phyloP scores from a whole-genome alignment of 92 coral and sea anemone species.

The Anthopleura xanthogrammica region DNA sequence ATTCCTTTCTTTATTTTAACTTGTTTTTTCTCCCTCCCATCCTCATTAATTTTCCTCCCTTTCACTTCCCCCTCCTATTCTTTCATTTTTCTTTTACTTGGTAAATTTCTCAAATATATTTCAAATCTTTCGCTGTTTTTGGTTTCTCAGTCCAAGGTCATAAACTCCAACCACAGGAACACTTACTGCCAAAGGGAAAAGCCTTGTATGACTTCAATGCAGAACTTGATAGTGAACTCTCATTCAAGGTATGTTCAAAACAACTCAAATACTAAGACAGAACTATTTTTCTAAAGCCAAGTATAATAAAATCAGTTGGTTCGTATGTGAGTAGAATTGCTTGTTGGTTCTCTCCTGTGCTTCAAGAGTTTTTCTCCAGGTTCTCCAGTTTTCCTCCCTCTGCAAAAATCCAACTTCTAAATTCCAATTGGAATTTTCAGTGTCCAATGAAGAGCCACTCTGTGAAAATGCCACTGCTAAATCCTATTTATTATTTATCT shows the following conservation, averaged over 20 bases:
- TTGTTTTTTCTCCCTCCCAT: neutral
- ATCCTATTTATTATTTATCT: too few species aligned
- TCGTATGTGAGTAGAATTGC: too few species aligned
- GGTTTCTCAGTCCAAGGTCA: constrained; percentile 2
- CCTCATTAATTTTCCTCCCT: neutral
- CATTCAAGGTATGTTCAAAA: constrained; percentile 70
- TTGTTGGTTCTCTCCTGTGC: too few species aligned
- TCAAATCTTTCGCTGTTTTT: neutral
- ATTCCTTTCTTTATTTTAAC: too few species aligned
- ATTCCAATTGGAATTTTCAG: too few species aligned
- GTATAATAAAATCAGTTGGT: neutral
- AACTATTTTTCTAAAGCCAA: neutral
- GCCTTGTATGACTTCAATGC: constrained; percentile 93
- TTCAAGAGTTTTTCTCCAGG: too few species aligned
- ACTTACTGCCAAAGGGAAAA: constrained; percentile 60
- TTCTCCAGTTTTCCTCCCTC: too few species aligned
- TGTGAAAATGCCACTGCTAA: too few species aligned
- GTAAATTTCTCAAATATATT: neutral
- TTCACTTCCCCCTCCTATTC: neutral
- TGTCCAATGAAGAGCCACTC: too few species aligned
- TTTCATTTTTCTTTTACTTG: neutral
- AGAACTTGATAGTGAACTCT: constrained; percentile 72
- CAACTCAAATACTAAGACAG: neutral
- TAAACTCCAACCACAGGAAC: constrained; percentile 1
- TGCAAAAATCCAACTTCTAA: too few species aligned